These are phyloP conservation scores for Daktulosphaira vitifoliae DNA, from an alignment of 1,140 invertebrate genomes.

Conservation along the genomic window DNA sequence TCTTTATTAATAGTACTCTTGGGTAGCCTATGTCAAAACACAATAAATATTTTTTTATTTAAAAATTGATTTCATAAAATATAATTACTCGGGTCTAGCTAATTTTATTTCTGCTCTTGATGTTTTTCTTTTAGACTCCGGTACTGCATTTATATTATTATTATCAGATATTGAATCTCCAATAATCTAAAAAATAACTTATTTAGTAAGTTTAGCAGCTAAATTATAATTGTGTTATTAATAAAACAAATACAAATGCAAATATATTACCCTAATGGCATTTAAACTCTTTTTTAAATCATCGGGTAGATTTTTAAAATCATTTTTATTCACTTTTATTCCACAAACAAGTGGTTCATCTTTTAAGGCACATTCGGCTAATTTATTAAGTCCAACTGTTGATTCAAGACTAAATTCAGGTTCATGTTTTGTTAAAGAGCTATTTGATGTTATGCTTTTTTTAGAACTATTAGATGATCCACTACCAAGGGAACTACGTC, in stretches of 20 bases:
- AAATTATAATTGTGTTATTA: no score
- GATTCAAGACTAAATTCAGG: conserved; percentile 38
- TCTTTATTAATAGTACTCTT: background rate
- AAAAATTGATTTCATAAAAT: background rate
- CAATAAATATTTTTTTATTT: background rate
- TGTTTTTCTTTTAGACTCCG: conserved; percentile 46
- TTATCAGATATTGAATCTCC: conserved; percentile 37
- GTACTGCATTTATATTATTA: conserved; percentile 37
- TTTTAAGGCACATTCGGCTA: conserved; percentile 38
- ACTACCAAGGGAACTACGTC: conserved; percentile 18
- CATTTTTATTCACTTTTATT: conserved; percentile 2
- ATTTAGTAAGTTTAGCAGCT: no score
- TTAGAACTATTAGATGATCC: conserved; percentile 31
- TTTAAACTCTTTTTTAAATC: conserved; percentile 26
- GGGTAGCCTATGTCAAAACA: conserved; percentile 7
- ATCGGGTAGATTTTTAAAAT: conserved; percentile 24
- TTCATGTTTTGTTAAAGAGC: background rate
- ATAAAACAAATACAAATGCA: no score
- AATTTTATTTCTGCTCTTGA: conserved; percentile 58
- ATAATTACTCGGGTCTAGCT: conserved; percentile 43
- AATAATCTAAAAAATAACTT: conserved; percentile 36
- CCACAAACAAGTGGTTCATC: conserved; percentile 16
- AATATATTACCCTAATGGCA: conserved; percentile 15
- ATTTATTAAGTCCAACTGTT: conserved; percentile 39
- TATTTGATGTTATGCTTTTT: conserved; percentile 26